Percentiles rank a stretch among this genome's conserved stretches.
Conservation (phyloP, 2,888 invertebrate species). For the Willowsia nigromaculata region DNA sequence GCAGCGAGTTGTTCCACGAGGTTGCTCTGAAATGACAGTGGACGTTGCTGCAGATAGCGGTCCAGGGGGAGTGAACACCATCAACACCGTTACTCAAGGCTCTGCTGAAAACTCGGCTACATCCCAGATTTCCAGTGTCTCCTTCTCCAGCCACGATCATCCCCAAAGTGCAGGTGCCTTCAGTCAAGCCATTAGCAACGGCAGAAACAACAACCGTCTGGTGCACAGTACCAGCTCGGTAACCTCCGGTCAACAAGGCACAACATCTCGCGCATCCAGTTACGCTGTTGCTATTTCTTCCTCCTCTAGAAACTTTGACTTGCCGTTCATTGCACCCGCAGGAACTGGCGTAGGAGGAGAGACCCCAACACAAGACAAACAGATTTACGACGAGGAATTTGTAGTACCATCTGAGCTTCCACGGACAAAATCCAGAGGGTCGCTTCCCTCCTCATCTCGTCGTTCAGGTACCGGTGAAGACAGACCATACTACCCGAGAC, state of each 20-base stretch:
- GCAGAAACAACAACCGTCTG: conserved; percentile 76
- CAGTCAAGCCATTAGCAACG: conserved; percentile 78
- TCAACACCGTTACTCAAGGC: conserved; percentile 78
- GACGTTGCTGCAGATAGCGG: conserved; percentile 74
- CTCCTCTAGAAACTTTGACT: conserved; percentile 77
- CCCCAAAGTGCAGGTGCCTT: conserved; percentile 77
- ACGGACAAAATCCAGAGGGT: conserved; percentile 38
- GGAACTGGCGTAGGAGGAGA: neutral
- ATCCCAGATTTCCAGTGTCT: conserved; percentile 78
- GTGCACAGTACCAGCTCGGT: conserved; percentile 78
- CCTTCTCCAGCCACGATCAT: conserved; percentile 77
- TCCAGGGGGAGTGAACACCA: conserved; percentile 71
- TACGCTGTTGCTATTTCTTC: conserved; percentile 78
- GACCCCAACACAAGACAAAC: conserved; percentile 67
- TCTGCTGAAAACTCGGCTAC: conserved; percentile 78
- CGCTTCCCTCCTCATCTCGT: neutral
- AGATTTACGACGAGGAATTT: conserved; percentile 77
- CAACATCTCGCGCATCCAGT: conserved; percentile 76
- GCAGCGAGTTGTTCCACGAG: conserved; percentile 78
- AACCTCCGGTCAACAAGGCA: conserved; percentile 77
- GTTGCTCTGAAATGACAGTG: conserved; percentile 78
- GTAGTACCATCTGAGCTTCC: conserved; percentile 70
- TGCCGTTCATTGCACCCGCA: conserved; percentile 70
- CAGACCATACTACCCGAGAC: conserved; percentile 17
- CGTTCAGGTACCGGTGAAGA: conserved; percentile 53